A percentile compares a stretch with the other conserved stretches of the same genome.
Evolutionary conservation across 2,113 vertebrate genomes (phyloP).

Genomic region (Caracal caracal): DNA sequence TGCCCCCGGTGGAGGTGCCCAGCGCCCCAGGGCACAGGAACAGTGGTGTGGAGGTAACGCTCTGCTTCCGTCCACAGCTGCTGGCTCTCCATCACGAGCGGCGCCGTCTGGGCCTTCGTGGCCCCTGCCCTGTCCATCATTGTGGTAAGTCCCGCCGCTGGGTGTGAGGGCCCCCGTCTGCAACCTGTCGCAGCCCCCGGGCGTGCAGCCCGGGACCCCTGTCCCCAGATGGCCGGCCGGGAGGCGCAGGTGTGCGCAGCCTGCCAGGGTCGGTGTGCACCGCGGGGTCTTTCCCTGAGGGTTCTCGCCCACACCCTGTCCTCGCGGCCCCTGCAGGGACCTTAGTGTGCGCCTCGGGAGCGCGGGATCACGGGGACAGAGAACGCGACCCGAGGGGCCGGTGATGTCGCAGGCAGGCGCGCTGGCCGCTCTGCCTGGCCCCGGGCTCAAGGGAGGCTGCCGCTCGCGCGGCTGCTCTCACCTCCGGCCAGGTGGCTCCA

Average conservation of each 20-base stretch:
- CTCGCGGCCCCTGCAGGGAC: neutral
- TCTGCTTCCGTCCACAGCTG: conserved; percentile 87
- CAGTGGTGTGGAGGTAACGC: fast-evolving
- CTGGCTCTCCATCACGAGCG: conserved; percentile 93
- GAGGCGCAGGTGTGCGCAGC: neutral
- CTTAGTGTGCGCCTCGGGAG: fast-evolving
- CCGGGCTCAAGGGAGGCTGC: neutral
- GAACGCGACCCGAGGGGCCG: neutral
- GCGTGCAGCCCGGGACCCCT: neutral
- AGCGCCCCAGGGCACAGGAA: fast-evolving
- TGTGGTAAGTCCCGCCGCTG: conserved; percentile 87
- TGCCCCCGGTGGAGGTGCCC: neutral
- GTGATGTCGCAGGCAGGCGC: neutral
- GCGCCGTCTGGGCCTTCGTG: conserved; percentile 98
- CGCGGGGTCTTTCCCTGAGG: neutral
- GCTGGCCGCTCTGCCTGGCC: neutral
- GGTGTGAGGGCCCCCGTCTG: fast-evolving
- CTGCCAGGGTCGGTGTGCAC: neutral
- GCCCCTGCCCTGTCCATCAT: conserved; percentile 95
- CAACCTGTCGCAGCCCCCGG: no score
- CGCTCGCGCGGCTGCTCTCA: neutral
- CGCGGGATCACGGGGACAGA: neutral
- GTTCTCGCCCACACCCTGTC: neutral
- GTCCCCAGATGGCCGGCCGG: neutral
- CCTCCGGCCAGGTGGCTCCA: no score